Percentiles rank a stretch among this genome's conserved stretches.
Conservation (phyloP, 2,113 vertebrate species). For the Centrocercus urophasianus region DNA sequence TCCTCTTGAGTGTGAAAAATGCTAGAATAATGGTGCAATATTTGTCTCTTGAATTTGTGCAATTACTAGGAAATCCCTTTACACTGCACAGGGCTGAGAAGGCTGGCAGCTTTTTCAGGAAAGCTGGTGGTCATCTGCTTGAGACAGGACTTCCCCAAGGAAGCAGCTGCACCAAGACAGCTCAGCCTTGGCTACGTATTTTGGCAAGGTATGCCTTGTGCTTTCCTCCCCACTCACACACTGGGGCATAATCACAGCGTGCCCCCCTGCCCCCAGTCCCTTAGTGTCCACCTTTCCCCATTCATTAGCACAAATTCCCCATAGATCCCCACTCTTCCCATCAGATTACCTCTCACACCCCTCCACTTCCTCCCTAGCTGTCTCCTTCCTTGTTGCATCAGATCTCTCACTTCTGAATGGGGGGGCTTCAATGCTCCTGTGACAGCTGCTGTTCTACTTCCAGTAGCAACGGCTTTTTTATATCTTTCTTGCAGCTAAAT, state of each 20-base stretch:
- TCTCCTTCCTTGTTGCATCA: neutral
- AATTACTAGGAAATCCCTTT: conserved; percentile 26
- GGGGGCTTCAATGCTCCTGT: neutral
- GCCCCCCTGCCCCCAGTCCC: neutral
- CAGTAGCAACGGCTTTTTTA: neutral
- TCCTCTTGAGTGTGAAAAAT: conserved; percentile 64
- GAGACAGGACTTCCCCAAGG: neutral
- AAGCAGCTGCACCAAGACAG: fast-evolving
- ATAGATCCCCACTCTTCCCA: neutral
- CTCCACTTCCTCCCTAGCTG: neutral
- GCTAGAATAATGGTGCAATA: conserved; percentile 46
- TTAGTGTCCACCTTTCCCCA: neutral
- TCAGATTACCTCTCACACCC: neutral
- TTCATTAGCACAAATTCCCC: neutral
- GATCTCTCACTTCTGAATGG: neutral
- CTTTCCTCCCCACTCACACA: fast-evolving
- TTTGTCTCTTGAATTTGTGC: conserved; percentile 62
- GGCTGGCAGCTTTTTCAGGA: neutral
- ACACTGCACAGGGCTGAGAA: neutral
- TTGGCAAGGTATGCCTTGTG: neutral
- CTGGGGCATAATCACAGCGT: neutral
- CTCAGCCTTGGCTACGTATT: fast-evolving
- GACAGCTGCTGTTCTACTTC: neutral
- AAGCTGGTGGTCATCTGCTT: neutral
- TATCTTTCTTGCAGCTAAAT: neutral